A percentile compares a stretch with the other conserved stretches of the same genome.
Evolutionary conservation across 2,113 vertebrate genomes (phyloP).

Genomic region (Baryphthengus martii): DNA sequence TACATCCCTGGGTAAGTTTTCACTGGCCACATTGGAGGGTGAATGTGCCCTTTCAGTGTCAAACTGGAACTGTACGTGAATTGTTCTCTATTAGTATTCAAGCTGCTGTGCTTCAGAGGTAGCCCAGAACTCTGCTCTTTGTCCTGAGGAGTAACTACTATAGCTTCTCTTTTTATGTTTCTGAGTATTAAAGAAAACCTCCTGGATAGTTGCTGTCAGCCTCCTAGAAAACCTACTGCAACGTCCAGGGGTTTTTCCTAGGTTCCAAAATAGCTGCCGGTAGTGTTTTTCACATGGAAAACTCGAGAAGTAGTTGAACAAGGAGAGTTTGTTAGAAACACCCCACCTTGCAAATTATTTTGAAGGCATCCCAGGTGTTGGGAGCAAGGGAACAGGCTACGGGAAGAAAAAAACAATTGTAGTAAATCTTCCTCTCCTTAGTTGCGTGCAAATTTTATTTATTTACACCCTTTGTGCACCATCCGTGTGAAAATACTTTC

Average conservation of each 20-base stretch:
- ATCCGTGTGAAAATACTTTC: background rate
- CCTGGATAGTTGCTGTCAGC: background rate
- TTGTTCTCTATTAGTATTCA: background rate
- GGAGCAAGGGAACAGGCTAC: background rate
- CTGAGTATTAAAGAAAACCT: background rate
- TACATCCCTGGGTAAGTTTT: constrained; percentile 70
- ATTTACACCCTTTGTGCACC: no score
- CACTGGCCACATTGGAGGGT: background rate
- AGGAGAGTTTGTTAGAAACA: background rate
- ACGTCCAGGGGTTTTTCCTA: background rate
- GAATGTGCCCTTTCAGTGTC: background rate
- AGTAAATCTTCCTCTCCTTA: background rate
- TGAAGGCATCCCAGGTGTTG: background rate
- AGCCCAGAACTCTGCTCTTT: background rate
- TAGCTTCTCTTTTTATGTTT: background rate
- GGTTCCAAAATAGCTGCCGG: background rate
- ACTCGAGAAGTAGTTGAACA: background rate
- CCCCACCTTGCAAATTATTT: background rate
- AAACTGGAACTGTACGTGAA: background rate
- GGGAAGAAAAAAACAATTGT: background rate
- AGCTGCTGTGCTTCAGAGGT: background rate
- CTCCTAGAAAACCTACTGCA: background rate
- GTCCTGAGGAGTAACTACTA: background rate
- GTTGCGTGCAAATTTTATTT: no score
- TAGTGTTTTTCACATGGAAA: rapidly evolving